Evolutionary conservation across 1,140 invertebrate genomes (phyloP), one percentile per base, ranked within the genome.

Genomic region (Papilio polytes): DNA sequence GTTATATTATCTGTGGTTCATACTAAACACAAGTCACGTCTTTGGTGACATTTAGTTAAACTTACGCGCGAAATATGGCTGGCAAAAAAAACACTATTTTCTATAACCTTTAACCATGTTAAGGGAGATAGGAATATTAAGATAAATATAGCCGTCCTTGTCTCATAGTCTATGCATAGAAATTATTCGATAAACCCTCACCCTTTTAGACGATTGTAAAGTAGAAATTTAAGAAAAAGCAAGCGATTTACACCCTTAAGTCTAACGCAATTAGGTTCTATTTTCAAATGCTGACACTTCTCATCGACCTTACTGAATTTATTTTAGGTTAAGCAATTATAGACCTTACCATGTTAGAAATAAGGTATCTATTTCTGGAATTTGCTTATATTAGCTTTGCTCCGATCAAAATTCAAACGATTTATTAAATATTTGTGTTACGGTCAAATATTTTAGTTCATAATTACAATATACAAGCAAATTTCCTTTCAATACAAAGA

Each of bases 401-500:
- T 70, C 3, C 26, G 63, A 70, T 70, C 63, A 70, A 70, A 70
- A 18, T 70, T 70, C 63, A 31, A 31, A 0, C 63, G 10, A 63
- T 36, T 70, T 70, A 70, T 36, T 36, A 31, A 70, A 70, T 70
- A 70, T 70, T 70, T 70, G 63, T 70, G 63, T 36, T 70, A 12
- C 36, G 12, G 3, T 66, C 15, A 15, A 70, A 70, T 70, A 70
- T 70, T 70, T 70, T 70, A 70, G 63, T 36, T 66, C 3, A 63
- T 66, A 66, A 66, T 66, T 66, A 66, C 26, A 66, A 66, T 66
- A 22, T 66, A 66, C 22, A 31, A 26, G 7, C 59, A 2, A 22
- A 10, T 66, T 66, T 31, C 31, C 22, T 26, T 66, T 26, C 3
- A 66, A 26, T 26, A 26, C 7, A n/a, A 18, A 53, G 51, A 53